Percentiles rank a stretch among this genome's conserved stretches.
Conservation (phyloP, 1,140 invertebrate species). For the Coptotermes formosanus region DNA sequence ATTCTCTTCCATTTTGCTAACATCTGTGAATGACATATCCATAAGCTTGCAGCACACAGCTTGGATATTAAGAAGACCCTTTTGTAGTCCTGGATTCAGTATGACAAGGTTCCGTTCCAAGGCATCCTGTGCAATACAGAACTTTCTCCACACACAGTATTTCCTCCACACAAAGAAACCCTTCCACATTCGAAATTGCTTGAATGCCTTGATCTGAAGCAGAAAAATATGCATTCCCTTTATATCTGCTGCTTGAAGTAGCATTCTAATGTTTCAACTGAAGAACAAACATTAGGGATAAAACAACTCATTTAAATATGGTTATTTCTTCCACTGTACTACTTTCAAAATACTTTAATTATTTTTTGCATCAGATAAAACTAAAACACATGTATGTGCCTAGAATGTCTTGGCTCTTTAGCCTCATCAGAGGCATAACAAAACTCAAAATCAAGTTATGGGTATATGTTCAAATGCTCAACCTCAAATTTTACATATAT, state of each 20-base stretch:
- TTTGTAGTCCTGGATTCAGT: constrained; percentile 66
- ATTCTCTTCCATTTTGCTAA: constrained; percentile 54
- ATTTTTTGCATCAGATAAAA: too few relatives aligned
- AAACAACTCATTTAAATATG: background rate
- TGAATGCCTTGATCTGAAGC: constrained; percentile 67
- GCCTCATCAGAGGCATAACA: too few relatives aligned
- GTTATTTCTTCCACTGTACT: too few relatives aligned
- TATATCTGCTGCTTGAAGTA: background rate
- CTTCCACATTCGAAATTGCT: constrained; percentile 74
- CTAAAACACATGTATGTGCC: too few relatives aligned
- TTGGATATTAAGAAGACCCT: constrained; percentile 66
- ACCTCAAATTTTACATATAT: background rate
- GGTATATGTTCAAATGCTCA: background rate
- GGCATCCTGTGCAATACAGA: constrained; percentile 55
- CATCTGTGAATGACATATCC: constrained; percentile 59
- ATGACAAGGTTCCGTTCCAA: constrained; percentile 70
- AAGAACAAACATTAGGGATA: background rate
- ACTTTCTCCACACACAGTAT: constrained; percentile 68
- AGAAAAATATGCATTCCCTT: constrained; percentile 33
- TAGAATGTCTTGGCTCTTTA: too few relatives aligned
- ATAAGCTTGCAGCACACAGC: constrained; percentile 67
- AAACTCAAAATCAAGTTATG: background rate
- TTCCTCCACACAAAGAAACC: constrained; percentile 78
- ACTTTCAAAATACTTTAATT: too few relatives aligned
- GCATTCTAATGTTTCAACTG: background rate